Percentiles rank a stretch among this genome's conserved stretches.
Evolutionary conservation across 2,888 invertebrate genomes (phyloP).

Genomic region (Drosophila imparisetae): DNA sequence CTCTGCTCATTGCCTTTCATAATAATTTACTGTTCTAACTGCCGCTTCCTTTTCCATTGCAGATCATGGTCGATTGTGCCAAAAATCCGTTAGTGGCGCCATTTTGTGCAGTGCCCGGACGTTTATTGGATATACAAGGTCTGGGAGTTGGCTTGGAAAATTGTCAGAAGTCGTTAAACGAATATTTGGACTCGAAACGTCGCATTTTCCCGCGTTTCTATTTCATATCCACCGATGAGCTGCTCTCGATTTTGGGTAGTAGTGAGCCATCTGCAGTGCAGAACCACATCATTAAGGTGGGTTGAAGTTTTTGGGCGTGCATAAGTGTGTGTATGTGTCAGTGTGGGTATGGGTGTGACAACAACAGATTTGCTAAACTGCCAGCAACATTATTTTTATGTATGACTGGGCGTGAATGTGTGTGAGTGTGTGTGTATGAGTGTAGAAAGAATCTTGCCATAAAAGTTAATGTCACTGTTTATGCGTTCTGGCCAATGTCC

Average conservation of each 20-base stretch:
- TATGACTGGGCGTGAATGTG: constrained; percentile 48
- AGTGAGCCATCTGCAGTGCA: constrained; percentile 93
- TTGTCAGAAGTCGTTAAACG: constrained; percentile 96
- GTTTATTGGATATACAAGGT: constrained; percentile 90
- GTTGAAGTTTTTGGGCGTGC: constrained; percentile 35
- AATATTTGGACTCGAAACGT: constrained; percentile 94
- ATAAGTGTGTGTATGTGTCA: constrained; percentile 23
- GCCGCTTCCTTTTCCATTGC: constrained; percentile 65
- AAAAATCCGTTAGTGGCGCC: constrained; percentile 92
- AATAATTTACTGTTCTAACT: constrained; percentile 71
- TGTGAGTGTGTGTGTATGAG: constrained; percentile 18
- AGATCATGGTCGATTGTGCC: constrained; percentile 94
- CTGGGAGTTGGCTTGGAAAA: constrained; percentile 91
- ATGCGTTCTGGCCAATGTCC: constrained; percentile 80
- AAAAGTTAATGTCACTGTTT: constrained; percentile 82
- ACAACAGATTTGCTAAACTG: constrained; percentile 81
- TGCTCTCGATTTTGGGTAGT: constrained; percentile 94
- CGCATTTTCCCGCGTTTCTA: constrained; percentile 95
- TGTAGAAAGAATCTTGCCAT: constrained; percentile 63
- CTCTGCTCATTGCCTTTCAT: constrained; percentile 61
- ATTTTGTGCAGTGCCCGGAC: constrained; percentile 90
- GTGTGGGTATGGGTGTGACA: constrained; percentile 55
- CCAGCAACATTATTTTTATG: constrained; percentile 79
- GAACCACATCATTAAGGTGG: constrained; percentile 95
- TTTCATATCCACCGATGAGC: constrained; percentile 96